Conservation (phyloP, 1,140 invertebrate genomes). For the Achroia grisella region DNA sequence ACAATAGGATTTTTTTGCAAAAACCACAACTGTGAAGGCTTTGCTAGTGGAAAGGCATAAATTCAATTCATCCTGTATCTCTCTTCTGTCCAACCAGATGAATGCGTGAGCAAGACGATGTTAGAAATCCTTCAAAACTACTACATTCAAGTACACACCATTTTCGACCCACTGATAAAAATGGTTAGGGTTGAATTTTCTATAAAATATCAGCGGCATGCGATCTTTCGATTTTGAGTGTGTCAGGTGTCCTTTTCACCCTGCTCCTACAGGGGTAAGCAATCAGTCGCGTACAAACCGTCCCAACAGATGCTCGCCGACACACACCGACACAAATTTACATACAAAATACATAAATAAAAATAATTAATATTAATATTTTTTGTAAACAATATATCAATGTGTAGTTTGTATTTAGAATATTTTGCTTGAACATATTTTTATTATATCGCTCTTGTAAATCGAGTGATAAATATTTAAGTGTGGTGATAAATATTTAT, state of each 20-base stretch:
- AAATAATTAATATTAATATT: conserved; percentile 20
- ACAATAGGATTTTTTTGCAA: background rate
- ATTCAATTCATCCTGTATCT: conserved; percentile 67
- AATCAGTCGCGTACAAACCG: conserved; percentile 64
- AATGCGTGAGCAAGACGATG: conserved; percentile 45
- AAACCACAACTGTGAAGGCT: background rate
- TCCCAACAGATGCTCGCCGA: conserved; percentile 52
- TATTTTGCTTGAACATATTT: background rate
- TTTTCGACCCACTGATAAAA: background rate
- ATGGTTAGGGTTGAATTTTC: conserved; percentile 22
- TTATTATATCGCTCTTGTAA: background rate
- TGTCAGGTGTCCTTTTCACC: conserved; percentile 60
- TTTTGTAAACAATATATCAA: conserved; percentile 14
- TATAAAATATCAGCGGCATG: conserved; percentile 10
- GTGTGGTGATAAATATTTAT: conserved; percentile 18
- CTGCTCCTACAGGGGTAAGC: conserved; percentile 44
- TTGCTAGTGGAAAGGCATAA: conserved; percentile 39
- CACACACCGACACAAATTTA: conserved; percentile 19
- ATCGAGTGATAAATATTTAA: background rate
- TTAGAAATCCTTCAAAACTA: conserved; percentile 53
- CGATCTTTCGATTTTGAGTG: conserved; percentile 13
- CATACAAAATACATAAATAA: conserved; percentile 11
- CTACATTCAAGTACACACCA: conserved; percentile 12
- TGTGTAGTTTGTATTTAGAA: background rate
- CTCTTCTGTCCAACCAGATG: conserved; percentile 53